phyloP scores from a whole-genome alignment of 1,140 invertebrate genomes.

The Pachypeltis micranthus region DNA sequence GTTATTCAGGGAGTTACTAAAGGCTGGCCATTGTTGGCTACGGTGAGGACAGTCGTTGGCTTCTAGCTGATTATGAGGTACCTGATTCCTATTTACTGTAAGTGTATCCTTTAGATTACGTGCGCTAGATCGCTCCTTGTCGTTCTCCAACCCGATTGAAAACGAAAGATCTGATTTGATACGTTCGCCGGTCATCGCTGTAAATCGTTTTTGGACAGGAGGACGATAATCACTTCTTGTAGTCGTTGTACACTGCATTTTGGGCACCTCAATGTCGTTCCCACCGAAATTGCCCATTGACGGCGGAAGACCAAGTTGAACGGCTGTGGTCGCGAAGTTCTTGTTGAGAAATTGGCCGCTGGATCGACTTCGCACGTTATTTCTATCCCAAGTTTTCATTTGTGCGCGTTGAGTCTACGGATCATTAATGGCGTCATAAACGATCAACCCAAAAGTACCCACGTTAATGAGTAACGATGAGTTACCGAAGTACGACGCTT shows the following conservation, averaged over 20 bases:
- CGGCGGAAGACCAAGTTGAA: not conserved
- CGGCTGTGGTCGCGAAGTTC: not conserved
- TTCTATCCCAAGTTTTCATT: constrained; percentile 1
- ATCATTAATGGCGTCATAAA: too few relatives aligned
- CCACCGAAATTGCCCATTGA: not conserved
- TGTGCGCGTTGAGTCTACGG: not conserved
- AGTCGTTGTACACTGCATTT: constrained; percentile 3
- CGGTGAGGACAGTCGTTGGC: too few relatives aligned
- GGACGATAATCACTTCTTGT: not conserved
- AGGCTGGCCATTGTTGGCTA: too few relatives aligned
- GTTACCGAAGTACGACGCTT: too few relatives aligned
- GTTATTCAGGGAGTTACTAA: too few relatives aligned
- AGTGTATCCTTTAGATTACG: too few relatives aligned
- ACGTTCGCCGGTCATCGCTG: not conserved
- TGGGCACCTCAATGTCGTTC: not conserved
- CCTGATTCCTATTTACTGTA: too few relatives aligned
- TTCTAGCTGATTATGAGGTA: too few relatives aligned
- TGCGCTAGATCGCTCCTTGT: too few relatives aligned
- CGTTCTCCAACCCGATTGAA: not conserved
- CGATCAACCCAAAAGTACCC: too few relatives aligned
- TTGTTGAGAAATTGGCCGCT: too few relatives aligned
- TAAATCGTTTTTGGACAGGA: not conserved
- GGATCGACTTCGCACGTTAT: constrained; percentile 1
- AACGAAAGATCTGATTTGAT: not conserved
- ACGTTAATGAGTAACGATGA: too few relatives aligned